phyloP scores from a whole-genome alignment of 2,888 invertebrate species.

The Aproaerema taeniolella region DNA sequence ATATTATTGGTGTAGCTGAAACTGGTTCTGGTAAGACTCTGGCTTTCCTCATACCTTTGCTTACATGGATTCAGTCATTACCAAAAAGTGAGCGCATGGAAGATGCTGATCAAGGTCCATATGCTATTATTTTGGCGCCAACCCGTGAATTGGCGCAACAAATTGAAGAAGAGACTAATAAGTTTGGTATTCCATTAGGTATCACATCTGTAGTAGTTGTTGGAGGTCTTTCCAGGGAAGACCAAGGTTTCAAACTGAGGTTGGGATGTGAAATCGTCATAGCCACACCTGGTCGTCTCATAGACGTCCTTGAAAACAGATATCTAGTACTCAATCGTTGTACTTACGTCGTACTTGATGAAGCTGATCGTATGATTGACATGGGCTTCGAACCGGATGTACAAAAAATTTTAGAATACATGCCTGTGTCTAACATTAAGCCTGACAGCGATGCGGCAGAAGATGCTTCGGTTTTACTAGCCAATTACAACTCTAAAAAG shows the following conservation, averaged over 20 bases:
- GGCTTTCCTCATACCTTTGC: slow-evolving; percentile 97
- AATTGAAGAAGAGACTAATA: slow-evolving; percentile 99
- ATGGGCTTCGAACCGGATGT: slow-evolving; percentile 99
- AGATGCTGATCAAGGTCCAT: slow-evolving; percentile 96
- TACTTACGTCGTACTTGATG: slow-evolving; percentile 97
- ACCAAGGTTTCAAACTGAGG: slow-evolving; percentile 97
- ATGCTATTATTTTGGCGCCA: slow-evolving; percentile 98
- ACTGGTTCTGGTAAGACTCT: slow-evolving; percentile 99
- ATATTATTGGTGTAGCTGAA: slow-evolving; percentile 99
- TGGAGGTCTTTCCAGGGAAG: slow-evolving; percentile 97
- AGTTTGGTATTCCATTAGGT: slow-evolving; percentile 95
- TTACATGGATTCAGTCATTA: slow-evolving; percentile 98
- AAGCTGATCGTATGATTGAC: slow-evolving; percentile 99
- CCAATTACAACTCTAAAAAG: slow-evolving; percentile 96
- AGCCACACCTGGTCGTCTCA: slow-evolving; percentile 99
- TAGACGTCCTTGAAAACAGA: slow-evolving; percentile 98
- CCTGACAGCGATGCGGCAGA: slow-evolving; percentile 99
- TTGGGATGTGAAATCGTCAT: slow-evolving; percentile 99
- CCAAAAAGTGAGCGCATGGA: slow-evolving; percentile 96
- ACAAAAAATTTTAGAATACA: slow-evolving; percentile 97
- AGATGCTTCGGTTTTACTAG: slow-evolving; percentile 91
- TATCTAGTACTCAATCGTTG: slow-evolving; percentile 98
- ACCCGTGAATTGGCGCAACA: slow-evolving; percentile 99
- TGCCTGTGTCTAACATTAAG: slow-evolving; percentile 98
- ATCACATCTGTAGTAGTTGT: slow-evolving; percentile 98